Evolutionary conservation across 2,888 invertebrate genomes (phyloP).

Genomic region (Agyllia agylla): DNA sequence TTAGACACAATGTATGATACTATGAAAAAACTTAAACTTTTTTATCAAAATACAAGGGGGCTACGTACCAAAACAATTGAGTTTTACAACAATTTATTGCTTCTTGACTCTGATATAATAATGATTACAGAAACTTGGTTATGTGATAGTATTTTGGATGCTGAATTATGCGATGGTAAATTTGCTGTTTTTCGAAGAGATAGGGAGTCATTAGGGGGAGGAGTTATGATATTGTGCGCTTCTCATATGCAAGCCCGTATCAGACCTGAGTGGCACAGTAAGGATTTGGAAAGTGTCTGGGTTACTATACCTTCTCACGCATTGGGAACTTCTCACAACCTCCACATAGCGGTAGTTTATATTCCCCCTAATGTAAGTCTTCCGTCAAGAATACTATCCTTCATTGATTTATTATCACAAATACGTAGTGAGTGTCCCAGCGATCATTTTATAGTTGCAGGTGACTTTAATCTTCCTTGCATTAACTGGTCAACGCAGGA

Average conservation of each 20-base stretch:
- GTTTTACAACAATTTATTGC: neutral
- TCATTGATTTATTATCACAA: neutral
- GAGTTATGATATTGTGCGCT: neutral
- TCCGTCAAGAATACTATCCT: neutral
- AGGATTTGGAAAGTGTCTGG: neutral
- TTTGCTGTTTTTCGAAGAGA: slow-evolving; percentile 1
- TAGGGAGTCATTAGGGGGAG: neutral
- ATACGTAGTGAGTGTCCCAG: slow-evolving; percentile 5
- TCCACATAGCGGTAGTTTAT: neutral
- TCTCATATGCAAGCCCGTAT: neutral
- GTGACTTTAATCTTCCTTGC: slow-evolving; percentile 58
- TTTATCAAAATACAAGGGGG: neutral
- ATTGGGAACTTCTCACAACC: neutral
- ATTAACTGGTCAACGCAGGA: slow-evolving; percentile 32
- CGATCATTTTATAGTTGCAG: slow-evolving; percentile 47
- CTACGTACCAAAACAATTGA: neutral
- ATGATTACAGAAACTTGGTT: slow-evolving; percentile 16
- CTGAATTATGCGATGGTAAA: neutral
- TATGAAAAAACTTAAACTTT: neutral
- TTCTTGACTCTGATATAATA: neutral
- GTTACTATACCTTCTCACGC: neutral
- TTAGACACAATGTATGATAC: neutral
- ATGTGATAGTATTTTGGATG: neutral
- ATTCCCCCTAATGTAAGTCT: neutral
- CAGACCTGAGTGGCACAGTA: neutral